Base-by-base conservation (phyloP, 2,888 invertebrate genomes). In the Cylindroiulus punctatus region DNA sequence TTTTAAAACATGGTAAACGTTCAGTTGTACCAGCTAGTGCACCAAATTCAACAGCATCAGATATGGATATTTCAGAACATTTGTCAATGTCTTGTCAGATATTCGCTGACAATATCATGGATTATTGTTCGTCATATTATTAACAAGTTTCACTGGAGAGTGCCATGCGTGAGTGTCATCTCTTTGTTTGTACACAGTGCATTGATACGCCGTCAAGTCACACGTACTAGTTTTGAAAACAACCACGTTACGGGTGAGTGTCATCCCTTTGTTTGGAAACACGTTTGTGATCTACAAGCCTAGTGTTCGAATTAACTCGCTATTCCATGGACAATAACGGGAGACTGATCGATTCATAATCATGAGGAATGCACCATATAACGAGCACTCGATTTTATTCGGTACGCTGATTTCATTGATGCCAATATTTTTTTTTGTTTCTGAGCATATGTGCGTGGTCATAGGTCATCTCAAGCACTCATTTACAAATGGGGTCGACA, bases 211-310 rank as follows among this genome's bases (percentile, higher is more conserved):
- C 10, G 5, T n/a, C 52, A 52, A 52, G n/a, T 52, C 52, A 52
- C 52, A 52, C n/a, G 52, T 52, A 14, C 52, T n/a, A 52, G 52
- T 52, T 52, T n/a, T 14, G 52, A 52, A 52, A 52, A 52, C n/a
- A 52, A n/a, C 52, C n/a, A n/a, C n/a, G 52, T 52, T 52, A 52
- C 52, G 52, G 52, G 52, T 52, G 52, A 52, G 52, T 52, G 52
- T 52, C 52, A 52, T 52, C 52, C 47, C 52, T 52, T 52, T 52
- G 52, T 52, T 44, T 44, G 44, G 12, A 44, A 44, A 44, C 44
- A 44, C 14, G 44, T 44, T 52, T 52, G 52, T n/a, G 52, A 52
- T 19, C n/a, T 7, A 52, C n/a, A n/a, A 4, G 5, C n/a, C n/a
- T n/a, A 52, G n/a, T 52, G 19, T 52, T 4, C 52, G 52, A n/a